phyloP scores from a whole-genome alignment of 2,797 vertebrate species.

The Malacoraja senta region DNA sequence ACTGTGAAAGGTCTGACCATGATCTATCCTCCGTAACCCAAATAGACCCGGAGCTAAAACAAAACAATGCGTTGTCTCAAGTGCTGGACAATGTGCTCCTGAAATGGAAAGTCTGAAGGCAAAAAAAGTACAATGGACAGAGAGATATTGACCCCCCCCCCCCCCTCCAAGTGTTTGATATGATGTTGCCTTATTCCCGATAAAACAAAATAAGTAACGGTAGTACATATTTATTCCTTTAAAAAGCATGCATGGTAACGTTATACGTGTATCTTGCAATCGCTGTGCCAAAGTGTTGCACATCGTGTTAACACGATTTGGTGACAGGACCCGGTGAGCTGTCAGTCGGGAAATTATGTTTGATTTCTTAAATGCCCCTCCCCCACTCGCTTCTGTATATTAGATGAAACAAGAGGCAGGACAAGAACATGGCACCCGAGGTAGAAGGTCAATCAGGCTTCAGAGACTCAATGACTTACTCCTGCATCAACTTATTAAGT shows the following conservation, averaged over 20 bases:
- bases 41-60: not conserved
- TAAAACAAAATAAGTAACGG: not conserved
- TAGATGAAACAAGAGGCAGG: too few species aligned
- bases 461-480: too few species aligned
- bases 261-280: not conserved
- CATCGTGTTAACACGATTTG: not conserved
- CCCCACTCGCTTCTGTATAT: too few species aligned
- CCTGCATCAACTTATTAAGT: too few species aligned
- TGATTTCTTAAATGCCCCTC: not conserved
- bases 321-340: too few species aligned
- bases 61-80: slow-evolving; percentile 46
- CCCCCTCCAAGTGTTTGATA: not conserved
- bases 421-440: too few species aligned
- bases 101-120: slow-evolving; percentile 57
- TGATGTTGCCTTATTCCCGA: not conserved
- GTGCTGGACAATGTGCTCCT: slow-evolving; percentile 48
- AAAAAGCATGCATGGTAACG: not conserved
- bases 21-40: not conserved
- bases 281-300: not conserved
- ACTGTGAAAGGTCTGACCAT: not conserved
- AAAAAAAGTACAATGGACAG: slow-evolving; percentile 48
- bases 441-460: too few species aligned
- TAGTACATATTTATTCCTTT: not conserved
- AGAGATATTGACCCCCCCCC: too few species aligned
- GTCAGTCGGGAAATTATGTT: not conserved